Evolutionary conservation across 2,888 invertebrate species (phyloP), one percentile per base, ranked within the genome.

Genomic region (Hydriomena furcata): DNA sequence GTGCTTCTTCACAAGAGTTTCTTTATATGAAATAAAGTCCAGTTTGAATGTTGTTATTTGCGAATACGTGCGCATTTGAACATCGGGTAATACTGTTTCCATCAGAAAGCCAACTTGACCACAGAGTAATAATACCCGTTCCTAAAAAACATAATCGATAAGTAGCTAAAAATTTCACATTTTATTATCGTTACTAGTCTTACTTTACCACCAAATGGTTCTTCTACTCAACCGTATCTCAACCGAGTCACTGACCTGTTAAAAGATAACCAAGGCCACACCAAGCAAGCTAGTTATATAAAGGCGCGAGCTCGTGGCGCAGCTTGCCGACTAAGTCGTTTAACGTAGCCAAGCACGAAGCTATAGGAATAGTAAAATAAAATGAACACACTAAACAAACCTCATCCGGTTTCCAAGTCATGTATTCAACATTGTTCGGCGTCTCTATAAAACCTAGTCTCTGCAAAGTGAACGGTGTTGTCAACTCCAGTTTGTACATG

Each of bases 381-480:
- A n/a, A n/a, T n/a, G n/a, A n/a, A n/a, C n/a, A n/a, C n/a, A 8
- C 17, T 3, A 36, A 17, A 10, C 38, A 20, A 13, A 94, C 92
- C 63, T 83, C 71, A 7, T 74, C 61, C 1, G 92, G 92, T 66
- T 93, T 93, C 95, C 96, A 96, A 7, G 92, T 91, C 68, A 96
- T 89, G 64, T 87, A 94, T 1, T 91, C 92, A 0, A 94, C 92
- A 34, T 91, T 83, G 32, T 93, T 94, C 0, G 92, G 92, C 0
- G 94, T 90, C 42, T 91, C 84, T 7, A 95, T 84, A 58, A 92
- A 95, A 0, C 96, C 96, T 28, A 96, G 90, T 10, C 94, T 94
- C 5, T 86, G 65, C 36, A 96, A 66, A 0, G 83, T 69, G 42
- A 91, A 87, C 0, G 91, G 88, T 11, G 81, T 79, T 0, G 75